These are phyloP conservation scores for Hystrix cristata DNA, from an alignment of 2,113 vertebrate species.

Conservation along the genomic window DNA sequence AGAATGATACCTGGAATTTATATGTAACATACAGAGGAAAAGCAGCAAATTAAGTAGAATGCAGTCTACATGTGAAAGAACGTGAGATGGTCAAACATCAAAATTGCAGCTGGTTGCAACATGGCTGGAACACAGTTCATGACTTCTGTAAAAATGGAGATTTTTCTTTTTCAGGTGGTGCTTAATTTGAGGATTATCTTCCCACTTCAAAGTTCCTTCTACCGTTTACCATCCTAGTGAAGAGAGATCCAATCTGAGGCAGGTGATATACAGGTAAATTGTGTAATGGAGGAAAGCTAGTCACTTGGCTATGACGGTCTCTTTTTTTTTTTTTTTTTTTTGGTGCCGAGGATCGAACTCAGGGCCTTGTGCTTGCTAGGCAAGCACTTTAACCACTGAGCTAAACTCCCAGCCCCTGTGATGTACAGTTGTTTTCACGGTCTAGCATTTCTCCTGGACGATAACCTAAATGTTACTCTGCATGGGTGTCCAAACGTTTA, in stretches of 20 bases:
- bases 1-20: neutral
- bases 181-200: neutral
- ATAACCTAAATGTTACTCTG: neutral
- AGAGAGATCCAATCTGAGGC: neutral
- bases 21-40: neutral
- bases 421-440: neutral
- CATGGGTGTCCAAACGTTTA: neutral
- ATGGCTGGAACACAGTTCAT: rapidly evolving
- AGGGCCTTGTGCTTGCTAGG: too few species aligned
- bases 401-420: too few species aligned
- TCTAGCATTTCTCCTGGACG: neutral
- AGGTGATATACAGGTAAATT: rapidly evolving
- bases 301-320: neutral
- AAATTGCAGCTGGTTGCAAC: rapidly evolving
- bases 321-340: too few species aligned
- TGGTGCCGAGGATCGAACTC: too few species aligned
- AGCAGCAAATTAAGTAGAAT: neutral
- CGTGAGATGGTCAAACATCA: neutral
- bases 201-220: neutral
- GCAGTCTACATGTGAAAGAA: neutral
- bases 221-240: rapidly evolving
- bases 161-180: neutral
- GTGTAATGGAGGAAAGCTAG: rapidly evolving
- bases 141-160: neutral
- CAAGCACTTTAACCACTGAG: too few species aligned